Evolutionary conservation across 2,888 invertebrate genomes (phyloP).

Genomic region (Leptinotarsa peninsularis): DNA sequence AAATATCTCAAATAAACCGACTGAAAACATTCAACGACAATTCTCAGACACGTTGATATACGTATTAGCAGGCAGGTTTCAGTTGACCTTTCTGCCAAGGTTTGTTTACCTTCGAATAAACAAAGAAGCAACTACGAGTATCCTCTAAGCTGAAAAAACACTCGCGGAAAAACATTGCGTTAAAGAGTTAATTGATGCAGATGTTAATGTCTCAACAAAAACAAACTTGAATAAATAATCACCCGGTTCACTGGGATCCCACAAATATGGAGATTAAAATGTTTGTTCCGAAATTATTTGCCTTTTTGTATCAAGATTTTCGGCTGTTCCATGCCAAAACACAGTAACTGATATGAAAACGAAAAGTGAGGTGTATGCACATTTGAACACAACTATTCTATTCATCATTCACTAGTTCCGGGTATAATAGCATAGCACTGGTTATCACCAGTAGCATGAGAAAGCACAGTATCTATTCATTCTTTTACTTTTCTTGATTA

Average conservation of each 20-base stretch:
- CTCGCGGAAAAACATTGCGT: neutral
- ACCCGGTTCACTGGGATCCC: neutral
- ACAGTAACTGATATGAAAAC: too few relatives aligned
- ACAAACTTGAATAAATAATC: constrained; percentile 5
- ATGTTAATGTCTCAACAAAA: neutral
- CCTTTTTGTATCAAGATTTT: too few relatives aligned
- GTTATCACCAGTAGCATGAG: too few relatives aligned
- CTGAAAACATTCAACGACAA: neutral
- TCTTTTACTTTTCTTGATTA: too few relatives aligned
- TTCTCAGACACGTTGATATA: neutral
- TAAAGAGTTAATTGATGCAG: neutral
- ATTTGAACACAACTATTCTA: too few relatives aligned
- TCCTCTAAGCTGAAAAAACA: constrained; percentile 1
- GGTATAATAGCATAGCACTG: too few relatives aligned
- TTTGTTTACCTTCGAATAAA: constrained; percentile 18
- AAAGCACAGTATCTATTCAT: too few relatives aligned
- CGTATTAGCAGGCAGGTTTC: neutral
- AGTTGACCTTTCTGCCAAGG: constrained; percentile 3
- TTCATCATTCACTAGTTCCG: too few relatives aligned
- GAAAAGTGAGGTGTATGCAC: too few relatives aligned
- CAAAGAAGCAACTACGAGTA: constrained; percentile 4
- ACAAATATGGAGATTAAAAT: neutral
- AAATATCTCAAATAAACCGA: neutral
- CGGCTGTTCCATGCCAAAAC: too few relatives aligned
- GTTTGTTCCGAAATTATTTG: neutral